Evolutionary conservation across 2,113 vertebrate genomes (phyloP).

Genomic region (Zonotrichia leucophrys): DNA sequence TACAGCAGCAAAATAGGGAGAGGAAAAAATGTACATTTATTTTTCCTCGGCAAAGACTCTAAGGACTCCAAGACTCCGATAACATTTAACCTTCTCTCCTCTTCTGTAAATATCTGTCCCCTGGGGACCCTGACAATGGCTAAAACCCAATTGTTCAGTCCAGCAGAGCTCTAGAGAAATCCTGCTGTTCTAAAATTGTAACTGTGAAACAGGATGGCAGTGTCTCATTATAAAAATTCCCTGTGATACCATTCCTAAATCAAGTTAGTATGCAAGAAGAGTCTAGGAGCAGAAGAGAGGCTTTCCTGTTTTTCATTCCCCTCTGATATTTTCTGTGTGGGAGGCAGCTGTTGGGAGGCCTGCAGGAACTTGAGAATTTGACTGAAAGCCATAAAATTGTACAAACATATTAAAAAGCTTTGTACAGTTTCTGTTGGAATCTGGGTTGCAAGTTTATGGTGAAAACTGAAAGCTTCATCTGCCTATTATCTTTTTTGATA

Average conservation of each 20-base stretch:
- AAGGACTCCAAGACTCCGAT: background rate
- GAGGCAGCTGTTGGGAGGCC: slow-evolving; percentile 1
- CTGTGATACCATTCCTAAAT: background rate
- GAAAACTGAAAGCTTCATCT: background rate
- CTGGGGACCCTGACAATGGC: background rate
- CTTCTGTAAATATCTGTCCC: background rate
- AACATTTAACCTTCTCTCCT: background rate
- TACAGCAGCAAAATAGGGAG: background rate
- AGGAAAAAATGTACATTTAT: background rate
- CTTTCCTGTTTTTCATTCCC: background rate
- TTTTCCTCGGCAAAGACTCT: background rate
- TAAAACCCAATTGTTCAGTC: background rate
- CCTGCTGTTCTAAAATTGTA: background rate
- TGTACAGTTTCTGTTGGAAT: background rate
- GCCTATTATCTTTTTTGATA: background rate
- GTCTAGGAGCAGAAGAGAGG: background rate
- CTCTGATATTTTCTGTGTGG: slow-evolving; percentile 7
- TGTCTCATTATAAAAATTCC: background rate
- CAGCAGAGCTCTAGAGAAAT: background rate
- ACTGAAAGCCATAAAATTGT: slow-evolving; percentile 12
- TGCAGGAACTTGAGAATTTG: slow-evolving; percentile 5
- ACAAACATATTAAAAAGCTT: background rate
- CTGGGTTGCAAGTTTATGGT: background rate
- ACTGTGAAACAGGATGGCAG: background rate
- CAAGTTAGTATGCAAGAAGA: slow-evolving; percentile 11